phyloP scores from a whole-genome alignment of 2,113 vertebrate species.

The Petrocephalus microphthalmus region DNA sequence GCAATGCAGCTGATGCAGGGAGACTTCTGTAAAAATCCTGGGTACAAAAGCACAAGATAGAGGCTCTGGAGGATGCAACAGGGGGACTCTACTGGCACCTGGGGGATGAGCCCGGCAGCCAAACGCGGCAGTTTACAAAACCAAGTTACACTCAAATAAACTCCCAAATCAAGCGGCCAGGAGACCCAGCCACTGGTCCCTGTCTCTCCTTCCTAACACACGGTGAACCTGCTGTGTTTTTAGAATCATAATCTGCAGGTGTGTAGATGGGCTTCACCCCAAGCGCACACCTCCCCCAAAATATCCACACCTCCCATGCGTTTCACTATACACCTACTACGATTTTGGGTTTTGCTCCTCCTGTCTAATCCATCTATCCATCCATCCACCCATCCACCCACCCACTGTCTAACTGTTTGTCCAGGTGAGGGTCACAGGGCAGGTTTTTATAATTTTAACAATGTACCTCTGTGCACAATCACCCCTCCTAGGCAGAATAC shows the following conservation, averaged over 20 bases:
- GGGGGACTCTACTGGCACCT: neutral
- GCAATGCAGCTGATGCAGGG: too few relatives aligned
- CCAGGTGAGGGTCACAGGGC: too few relatives aligned
- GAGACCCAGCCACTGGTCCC: neutral
- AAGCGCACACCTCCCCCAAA: neutral
- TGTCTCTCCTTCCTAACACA: neutral
- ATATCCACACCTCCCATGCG: neutral
- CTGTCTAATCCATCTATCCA: too few relatives aligned
- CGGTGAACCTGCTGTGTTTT: neutral
- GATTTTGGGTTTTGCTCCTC: too few relatives aligned
- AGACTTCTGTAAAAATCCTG: too few relatives aligned
- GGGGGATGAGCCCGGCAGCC: neutral
- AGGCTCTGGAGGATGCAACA: neutral
- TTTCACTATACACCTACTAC: neutral
- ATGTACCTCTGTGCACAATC: neutral
- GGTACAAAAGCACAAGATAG: too few relatives aligned
- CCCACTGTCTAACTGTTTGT: too few relatives aligned
- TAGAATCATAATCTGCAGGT: neutral
- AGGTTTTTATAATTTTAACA: too few relatives aligned
- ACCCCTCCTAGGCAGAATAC: neutral
- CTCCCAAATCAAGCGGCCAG: neutral
- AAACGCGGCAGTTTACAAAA: neutral
- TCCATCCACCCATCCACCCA: too few relatives aligned
- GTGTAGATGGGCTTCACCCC: neutral
- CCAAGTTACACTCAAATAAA: neutral